A percentile compares a stretch with the other conserved stretches of the same genome.
These are phyloP conservation scores for Colaptes auratus DNA, from an alignment of 2,113 vertebrate genomes.

Conservation along the genomic window DNA sequence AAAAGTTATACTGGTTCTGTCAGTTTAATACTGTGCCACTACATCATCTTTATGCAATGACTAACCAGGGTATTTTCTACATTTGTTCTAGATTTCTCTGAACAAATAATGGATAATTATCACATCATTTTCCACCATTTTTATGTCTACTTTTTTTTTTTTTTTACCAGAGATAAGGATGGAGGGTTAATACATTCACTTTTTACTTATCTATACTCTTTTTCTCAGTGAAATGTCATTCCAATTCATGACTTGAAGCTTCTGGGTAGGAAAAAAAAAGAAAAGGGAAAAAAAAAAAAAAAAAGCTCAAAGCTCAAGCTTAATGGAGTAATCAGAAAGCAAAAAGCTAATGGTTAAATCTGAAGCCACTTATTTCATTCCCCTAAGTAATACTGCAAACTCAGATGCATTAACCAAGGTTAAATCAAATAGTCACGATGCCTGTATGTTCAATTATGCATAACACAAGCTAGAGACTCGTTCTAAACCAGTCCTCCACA, in stretches of 20 bases:
- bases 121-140: neutral
- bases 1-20: neutral
- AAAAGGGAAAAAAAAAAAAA: no score
- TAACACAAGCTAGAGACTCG: neutral
- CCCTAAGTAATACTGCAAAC: conserved; percentile 17
- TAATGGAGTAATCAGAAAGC: conserved; percentile 32
- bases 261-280: neutral
- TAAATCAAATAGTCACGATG: conserved; percentile 41
- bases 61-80: neutral
- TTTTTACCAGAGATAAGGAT: neutral
- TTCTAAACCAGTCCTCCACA: neutral
- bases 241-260: neutral
- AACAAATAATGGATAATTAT: neutral
- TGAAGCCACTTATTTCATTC: conserved; percentile 28
- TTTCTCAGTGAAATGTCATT: neutral
- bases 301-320: conserved; percentile 9
- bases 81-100: neutral
- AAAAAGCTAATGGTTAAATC: conserved; percentile 35
- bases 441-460: conserved; percentile 40
- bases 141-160: neutral
- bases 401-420: conserved; percentile 48
- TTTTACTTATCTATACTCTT: neutral
- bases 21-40: neutral
- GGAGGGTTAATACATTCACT: neutral
- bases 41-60: neutral